Evolutionary conservation across 2,113 vertebrate species (phyloP), one percentile per base, ranked within the genome.

Genomic region (Anoura caudifer): DNA sequence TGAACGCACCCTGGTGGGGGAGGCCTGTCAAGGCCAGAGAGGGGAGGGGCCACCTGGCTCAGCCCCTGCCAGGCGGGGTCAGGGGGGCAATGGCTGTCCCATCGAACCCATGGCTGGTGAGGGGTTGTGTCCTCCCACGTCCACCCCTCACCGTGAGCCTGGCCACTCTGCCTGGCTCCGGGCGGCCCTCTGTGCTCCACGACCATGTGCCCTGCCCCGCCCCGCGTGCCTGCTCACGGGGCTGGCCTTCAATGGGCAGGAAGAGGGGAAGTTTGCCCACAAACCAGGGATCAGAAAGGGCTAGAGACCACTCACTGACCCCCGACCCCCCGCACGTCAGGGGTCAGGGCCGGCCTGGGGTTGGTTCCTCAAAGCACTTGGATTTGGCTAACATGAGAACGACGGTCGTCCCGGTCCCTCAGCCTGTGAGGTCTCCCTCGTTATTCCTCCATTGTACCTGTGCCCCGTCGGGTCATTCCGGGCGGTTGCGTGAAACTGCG

Each of bases 341-440:
- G 52, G 52, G 1, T 7, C 33, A 12, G 26, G 82, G 76, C 3
- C 31, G 0, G 69, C 76, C 36, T 16, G 2, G 13, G 1, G 56
- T n/a, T 3, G 5, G 47, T 41, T 73, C n/a, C 16, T 31, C 22
- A 33, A 50, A 83, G 92, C 63, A 65, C 76, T 52, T n/a, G 47
- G 33, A 43, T 81, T 43, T 26, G 73, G 47, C 36, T 52, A 4
- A 19, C 31, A 0, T 0, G 0, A 19, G 7, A 52, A 9, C 4
- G 41, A 1, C 17, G 1, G 4, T 19, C 1, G n/a, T 22, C 12
- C 36, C 15, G 10, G 16, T 0, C 36, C 16, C 17, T 33, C 6
- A 3, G 28, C 52, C 33, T 10, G 1, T 16, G 19, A 28, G 54
- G 26, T 26, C 15, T 15, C 63, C 77, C 22, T 88, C 20, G 3